Evolutionary conservation across 2,797 vertebrate species (phyloP), one percentile per base, ranked within the genome.

Genomic region (Lacerta agilis): DNA sequence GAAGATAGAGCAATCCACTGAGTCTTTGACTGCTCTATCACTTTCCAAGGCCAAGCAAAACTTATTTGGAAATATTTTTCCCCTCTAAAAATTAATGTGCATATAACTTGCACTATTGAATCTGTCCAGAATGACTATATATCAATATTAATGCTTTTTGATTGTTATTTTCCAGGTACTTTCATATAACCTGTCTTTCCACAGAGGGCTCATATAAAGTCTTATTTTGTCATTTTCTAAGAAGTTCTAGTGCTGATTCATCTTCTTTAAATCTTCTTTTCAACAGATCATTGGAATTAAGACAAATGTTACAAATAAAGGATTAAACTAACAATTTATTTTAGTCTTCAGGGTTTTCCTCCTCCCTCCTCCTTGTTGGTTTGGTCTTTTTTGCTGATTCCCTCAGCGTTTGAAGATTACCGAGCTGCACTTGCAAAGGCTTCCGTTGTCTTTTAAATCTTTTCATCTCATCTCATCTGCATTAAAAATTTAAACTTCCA

Each of bases 401-500:
- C 73, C 79, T 66, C 88, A 87, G 41, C 82, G 89, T 83, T 43
- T 41, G 90, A 89, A 89, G 88, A 91, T 93, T 86, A 84, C 76
- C 69, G 67, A 18, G 29, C 79, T 94, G 88, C 81, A 83, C 55
- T 87, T 86, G 27, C 84, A 93, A 88, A 90, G 61, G 25, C 33
- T 85, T 90, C 73, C 13, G 25, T 82, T 78, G 66, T 86, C 49
- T 61, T 61, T 85, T 82, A 88, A 78, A 89, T 94, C 88, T 93
- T 92, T 94, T 93, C 73, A 93, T 93, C 85, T 83, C 86, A 86
- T 86, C 83, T 92, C 87, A 82, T 91, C 84, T 79, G 11, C 79
- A 94, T 94, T 89, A 95, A 95, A 95, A 92, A 93, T 93, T 95
- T 94, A 94, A 94, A 93, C 77, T 92, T 93, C 82, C 81, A 93